These are phyloP conservation scores for Sceloporus tristichus DNA, from an alignment of 2,113 vertebrate species.

Conservation along the genomic window DNA sequence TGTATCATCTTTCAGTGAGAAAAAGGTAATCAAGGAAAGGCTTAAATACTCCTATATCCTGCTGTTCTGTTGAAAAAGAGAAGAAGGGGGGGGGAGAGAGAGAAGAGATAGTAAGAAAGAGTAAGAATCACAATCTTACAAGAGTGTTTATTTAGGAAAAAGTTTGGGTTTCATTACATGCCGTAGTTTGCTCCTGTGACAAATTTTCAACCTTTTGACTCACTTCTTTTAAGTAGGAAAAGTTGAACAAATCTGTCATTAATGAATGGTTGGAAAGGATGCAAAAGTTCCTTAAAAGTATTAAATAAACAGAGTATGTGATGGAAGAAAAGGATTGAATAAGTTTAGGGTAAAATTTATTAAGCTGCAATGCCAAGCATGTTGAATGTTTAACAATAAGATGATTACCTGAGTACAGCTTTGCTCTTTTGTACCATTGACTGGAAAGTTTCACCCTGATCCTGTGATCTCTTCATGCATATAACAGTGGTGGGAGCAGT, in stretches of 20 bases:
- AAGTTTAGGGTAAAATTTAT: neutral
- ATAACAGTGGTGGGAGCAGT: neutral
- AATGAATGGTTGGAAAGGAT: neutral
- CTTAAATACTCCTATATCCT: neutral
- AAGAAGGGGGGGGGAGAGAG: neutral
- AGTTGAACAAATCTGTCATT: neutral
- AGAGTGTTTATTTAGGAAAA: neutral
- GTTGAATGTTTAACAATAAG: neutral
- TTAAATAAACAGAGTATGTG: neutral
- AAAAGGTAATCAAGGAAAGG: neutral
- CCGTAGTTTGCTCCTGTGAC: neutral
- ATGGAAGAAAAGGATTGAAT: neutral
- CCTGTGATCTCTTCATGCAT: neutral
- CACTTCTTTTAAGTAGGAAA: neutral
- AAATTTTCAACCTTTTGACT: neutral
- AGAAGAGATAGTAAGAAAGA: neutral
- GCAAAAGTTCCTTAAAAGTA: neutral
- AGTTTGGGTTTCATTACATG: neutral
- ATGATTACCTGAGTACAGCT: neutral
- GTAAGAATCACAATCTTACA: neutral
- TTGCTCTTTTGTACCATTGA: neutral
- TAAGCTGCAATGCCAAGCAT: neutral
- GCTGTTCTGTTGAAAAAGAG: neutral
- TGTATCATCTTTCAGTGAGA: neutral
- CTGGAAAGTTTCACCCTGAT: neutral